A percentile compares a stretch with the other conserved stretches of the same genome.
These are phyloP conservation scores for Drosophila falleni DNA, from an alignment of 2,888 invertebrate species.

Conservation along the genomic window DNA sequence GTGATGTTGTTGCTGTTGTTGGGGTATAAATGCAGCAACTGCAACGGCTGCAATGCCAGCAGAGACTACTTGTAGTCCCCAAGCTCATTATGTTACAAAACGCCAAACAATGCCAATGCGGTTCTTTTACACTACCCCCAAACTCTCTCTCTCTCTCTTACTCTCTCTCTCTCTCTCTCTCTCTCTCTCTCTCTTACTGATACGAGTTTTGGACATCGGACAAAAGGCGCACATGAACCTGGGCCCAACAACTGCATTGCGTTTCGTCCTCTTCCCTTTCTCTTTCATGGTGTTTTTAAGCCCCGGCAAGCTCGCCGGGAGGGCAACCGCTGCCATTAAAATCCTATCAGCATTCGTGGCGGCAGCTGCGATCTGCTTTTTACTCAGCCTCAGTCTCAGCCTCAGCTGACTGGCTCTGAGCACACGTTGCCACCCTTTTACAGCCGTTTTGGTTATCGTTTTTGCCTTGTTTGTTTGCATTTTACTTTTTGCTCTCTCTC, in stretches of 20 bases:
- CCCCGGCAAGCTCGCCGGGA: slow-evolving; percentile 30
- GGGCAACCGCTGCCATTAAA: slow-evolving; percentile 71
- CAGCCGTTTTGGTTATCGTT: slow-evolving; percentile 17
- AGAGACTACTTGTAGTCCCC: slow-evolving; percentile 80
- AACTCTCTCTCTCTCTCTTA: slow-evolving; percentile 5
- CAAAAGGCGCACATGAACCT: slow-evolving; percentile 74
- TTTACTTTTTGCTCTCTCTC: slow-evolving; percentile 4
- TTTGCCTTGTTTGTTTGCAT: slow-evolving; percentile 25
- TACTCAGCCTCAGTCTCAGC: slow-evolving; percentile 25
- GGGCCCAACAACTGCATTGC: slow-evolving; percentile 68
- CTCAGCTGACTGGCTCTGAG: slow-evolving; percentile 1
- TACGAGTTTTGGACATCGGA: slow-evolving; percentile 74
- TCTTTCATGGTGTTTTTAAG: slow-evolving; percentile 35
- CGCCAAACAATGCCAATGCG: slow-evolving; percentile 80
- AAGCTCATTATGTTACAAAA: slow-evolving; percentile 83
- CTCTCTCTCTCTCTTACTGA: slow-evolving; percentile 9
- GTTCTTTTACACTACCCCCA: slow-evolving; percentile 32
- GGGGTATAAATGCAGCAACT: slow-evolving; percentile 44
- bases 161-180: slow-evolving; percentile 4
- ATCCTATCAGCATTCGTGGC: slow-evolving; percentile 77
- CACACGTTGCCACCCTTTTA: slow-evolving; percentile 25
- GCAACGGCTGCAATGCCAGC: slow-evolving; percentile 57
- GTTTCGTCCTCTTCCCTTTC: slow-evolving; percentile 26
- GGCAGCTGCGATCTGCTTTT: slow-evolving; percentile 48
- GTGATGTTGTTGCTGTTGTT: slow-evolving; percentile 34